Percentiles rank a stretch among this genome's conserved stretches.
These are phyloP conservation scores for Lissocephala sabroskyi DNA, from an alignment of 2,888 invertebrate species.

Conservation along the genomic window DNA sequence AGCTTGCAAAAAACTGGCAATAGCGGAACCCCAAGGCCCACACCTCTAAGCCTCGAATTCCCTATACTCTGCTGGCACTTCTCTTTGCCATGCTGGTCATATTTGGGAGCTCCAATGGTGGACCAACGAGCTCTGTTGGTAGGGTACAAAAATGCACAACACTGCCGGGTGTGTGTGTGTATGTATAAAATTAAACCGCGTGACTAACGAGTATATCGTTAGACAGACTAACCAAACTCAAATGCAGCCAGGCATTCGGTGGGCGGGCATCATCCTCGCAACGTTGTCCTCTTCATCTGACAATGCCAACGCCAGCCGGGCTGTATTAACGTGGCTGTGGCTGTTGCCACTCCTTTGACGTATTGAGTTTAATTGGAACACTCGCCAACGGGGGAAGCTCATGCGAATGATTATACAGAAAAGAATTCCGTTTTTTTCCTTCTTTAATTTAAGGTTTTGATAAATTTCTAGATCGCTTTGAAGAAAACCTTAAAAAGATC, in stretches of 20 bases:
- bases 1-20: too few relatives aligned
- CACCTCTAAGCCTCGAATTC: too few relatives aligned
- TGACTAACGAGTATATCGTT: constrained; percentile 59
- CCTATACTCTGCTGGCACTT: too few relatives aligned
- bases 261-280: too few relatives aligned
- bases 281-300: too few relatives aligned
- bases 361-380: constrained; percentile 63
- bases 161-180: constrained; percentile 9
- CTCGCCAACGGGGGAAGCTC: constrained; percentile 44
- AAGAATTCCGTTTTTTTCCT: too few relatives aligned
- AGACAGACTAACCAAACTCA: constrained; percentile 24
- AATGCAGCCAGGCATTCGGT: constrained; percentile 8
- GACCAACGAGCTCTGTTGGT: not conserved
- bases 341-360: constrained; percentile 48
- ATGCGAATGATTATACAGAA: too few relatives aligned
- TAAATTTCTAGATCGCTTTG: too few relatives aligned
- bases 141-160: constrained; percentile 23
- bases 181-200: constrained; percentile 51
- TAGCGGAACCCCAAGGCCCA: too few relatives aligned
- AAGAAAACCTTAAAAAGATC: too few relatives aligned
- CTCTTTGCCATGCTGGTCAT: too few relatives aligned
- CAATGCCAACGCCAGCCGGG: constrained; percentile 27
- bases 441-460: too few relatives aligned
- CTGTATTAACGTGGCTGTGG: constrained; percentile 25
- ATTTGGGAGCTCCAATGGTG: not conserved